Base-by-base conservation (phyloP, 2,888 invertebrate genomes). In the Mythimna lalbum region DNA sequence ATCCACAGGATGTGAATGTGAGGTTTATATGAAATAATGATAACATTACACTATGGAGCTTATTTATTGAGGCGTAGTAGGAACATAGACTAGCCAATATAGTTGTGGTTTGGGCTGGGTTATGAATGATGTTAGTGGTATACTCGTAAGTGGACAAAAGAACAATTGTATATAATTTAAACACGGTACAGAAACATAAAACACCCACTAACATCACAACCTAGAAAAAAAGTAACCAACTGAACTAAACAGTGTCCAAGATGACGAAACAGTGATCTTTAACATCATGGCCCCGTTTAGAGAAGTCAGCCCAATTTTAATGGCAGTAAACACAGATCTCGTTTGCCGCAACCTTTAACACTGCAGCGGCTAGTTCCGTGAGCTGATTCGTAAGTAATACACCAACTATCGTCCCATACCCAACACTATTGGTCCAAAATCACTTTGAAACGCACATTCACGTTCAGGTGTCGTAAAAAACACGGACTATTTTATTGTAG, bases 401-500 rank as follows among this genome's bases (percentile, higher is more conserved):
- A 78, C 83, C 73, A 86, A 82, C 84, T 82, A 85, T 80, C 84
- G 75, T 74, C 85, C 83, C 82, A 88, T 86, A 86, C 86, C 85
- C 71, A 64, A 68, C 72, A 63, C 76, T 81, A 82, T 82, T 85
- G 76, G 80, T 87, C 83, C 86, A 88, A 91, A 93, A 94, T 94
- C 92, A 91, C 92, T 94, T 92, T 88, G 84, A 83, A 91, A 91
- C 89, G 88, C 87, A 86, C 88, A 87, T 88, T 90, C 84, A 86
- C 89, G 90, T 90, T 83, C 91, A 91, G 92, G 91, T 92, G 86
- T 92, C 92, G 93, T 95, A 94, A 95, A 94, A 79, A 87, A 84
- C 87, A 89, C 90, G 56, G 91, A 90, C 92, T 90, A 91, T 94
- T 95, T 94, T 94, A 95, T 90, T 91, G 91, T 89, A 81, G 89